Evolutionary conservation across 2,797 vertebrate species (phyloP), one percentile per base, ranked within the genome.

Genomic region (Diplodus puntazzo): DNA sequence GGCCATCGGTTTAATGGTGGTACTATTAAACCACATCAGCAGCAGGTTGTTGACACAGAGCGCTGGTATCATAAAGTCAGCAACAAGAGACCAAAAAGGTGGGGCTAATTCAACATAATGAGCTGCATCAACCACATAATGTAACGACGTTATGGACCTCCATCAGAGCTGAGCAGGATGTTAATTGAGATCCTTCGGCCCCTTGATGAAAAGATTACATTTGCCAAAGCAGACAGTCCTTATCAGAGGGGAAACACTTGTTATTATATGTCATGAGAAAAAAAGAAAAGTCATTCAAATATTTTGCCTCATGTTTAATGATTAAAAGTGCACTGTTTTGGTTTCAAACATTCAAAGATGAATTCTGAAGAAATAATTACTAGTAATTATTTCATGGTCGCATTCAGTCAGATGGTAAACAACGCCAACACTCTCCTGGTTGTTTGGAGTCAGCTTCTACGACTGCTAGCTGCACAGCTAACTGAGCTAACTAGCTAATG

Each of bases 121-220:
- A 74, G 49, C 69, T 27, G 49, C 27, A 63, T 57, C 52, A 43
- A 10, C 59, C 53, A 65, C 58, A 42, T 53, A 21, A 67, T 49
- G 25, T 64, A n/a, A 77, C 34, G 25, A 54, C 57, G 25, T 66
- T 21, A 57, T 71, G 61, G 71, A 12, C 12, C 50, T 20, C 60
- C 54, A 60, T 54, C 16, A 21, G 43, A 21, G 53, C 53, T 27
- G 52, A 66, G 53, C 23, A 62, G 10, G 63, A 64, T 59, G 52
- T 57, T 45, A 59, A 70, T 61, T 65, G 39, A 68, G 16, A 66
- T 68, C 30, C 43, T 25, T 71, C 49, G 50, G 49, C 45, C 46
- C 73, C 42, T 3, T 18, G 46, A 63, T 11, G 21, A 64, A 50
- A 21, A 73, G n/a, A 73, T 49, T 30, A 17, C 9, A 73, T 50